Evolutionary conservation across 2,113 vertebrate species (phyloP).

Genomic region (Podarcis muralis): DNA sequence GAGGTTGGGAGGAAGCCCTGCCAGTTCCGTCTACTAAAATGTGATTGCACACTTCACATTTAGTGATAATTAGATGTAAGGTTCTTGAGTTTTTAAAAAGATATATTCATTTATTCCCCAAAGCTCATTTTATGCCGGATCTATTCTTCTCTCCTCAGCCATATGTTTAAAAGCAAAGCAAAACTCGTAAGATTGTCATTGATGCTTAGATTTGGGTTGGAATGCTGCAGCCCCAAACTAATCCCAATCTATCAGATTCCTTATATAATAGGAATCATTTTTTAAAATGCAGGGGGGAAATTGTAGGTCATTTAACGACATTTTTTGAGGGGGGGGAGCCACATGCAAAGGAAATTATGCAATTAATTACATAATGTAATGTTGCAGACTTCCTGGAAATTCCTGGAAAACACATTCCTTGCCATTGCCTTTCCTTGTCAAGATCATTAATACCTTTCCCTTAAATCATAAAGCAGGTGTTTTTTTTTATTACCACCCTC

Average conservation of each 20-base stretch:
- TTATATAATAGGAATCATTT: fast-evolving
- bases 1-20: constrained; percentile 34
- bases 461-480: neutral
- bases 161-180: neutral
- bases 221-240: neutral
- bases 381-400: neutral
- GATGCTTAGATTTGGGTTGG: constrained; percentile 17
- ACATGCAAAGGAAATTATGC: neutral
- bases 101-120: constrained; percentile 37
- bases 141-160: neutral
- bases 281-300: neutral
- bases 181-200: constrained; percentile 9
- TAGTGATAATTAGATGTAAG: constrained; percentile 61
- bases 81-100: constrained; percentile 34
- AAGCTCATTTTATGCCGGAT: constrained; percentile 40
- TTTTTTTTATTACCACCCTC: neutral
- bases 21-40: constrained; percentile 68
- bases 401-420: neutral
- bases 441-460: neutral
- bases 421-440: neutral
- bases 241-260: neutral
- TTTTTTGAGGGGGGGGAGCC: neutral
- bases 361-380: neutral
- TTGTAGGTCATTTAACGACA: constrained; percentile 20
- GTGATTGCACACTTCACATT: constrained; percentile 58